phyloP scores from a whole-genome alignment of 2,113 vertebrate species.

The Meleagris gallopavo region DNA sequence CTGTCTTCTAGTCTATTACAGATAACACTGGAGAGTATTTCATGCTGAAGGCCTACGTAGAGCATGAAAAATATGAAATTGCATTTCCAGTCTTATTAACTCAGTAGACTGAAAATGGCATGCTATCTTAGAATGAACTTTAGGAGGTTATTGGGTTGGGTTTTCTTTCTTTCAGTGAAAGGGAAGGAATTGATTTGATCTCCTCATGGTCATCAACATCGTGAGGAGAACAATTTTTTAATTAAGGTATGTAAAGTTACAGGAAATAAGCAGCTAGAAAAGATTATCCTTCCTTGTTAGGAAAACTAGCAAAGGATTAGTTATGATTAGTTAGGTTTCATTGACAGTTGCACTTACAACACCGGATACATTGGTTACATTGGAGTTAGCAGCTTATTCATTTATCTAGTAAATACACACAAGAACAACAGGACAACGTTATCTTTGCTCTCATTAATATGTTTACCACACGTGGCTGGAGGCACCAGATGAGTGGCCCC shows the following conservation, averaged over 20 bases:
- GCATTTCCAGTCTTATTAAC: neutral
- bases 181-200: neutral
- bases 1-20: neutral
- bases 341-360: neutral
- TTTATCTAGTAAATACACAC: neutral
- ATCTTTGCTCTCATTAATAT: slow-evolving; percentile 4
- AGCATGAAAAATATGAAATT: neutral
- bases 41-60: neutral
- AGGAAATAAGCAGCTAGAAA: neutral
- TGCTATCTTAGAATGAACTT: neutral
- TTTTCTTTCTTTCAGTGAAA: neutral
- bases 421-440: neutral
- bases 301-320: neutral
- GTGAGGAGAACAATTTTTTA: neutral
- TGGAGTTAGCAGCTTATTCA: neutral
- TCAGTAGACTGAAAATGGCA: neutral
- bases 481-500: neutral
- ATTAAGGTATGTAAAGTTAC: neutral
- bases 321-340: neutral
- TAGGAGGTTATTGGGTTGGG: neutral
- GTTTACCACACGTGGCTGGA: neutral
- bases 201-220: neutral
- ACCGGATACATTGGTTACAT: neutral
- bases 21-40: neutral
- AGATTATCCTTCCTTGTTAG: neutral